Evolutionary conservation across 2,113 vertebrate genomes (phyloP), one percentile per base, ranked within the genome.

Genomic region (Ramphastos sulfuratus): DNA sequence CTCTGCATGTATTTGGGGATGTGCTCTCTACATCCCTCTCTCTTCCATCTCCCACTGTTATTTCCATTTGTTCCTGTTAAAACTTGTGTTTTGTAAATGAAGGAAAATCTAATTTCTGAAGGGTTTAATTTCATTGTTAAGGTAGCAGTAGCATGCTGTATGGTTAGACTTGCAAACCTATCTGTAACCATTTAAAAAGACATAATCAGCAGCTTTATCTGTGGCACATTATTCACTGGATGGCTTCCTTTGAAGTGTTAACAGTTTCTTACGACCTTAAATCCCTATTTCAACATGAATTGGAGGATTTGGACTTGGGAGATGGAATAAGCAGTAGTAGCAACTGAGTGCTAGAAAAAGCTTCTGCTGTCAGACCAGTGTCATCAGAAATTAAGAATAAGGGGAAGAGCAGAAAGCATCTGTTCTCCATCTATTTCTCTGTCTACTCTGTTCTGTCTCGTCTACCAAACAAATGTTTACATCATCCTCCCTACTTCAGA

Each of bases 381-480:
- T 90, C 55, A 77, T 91, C 76, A 94, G 82, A 88, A 92, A 82
- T 75, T 71, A 93, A 54, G 82, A 94, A 69, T 78, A 72, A 93
- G 58, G 23, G 16, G 35, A 85, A 88, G 50, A 94, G 85, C 39
- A 75, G 61, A 75, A 85, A 90, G 35, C 44, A 84, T 88, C 42
- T 77, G 27, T 75, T 93, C 85, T 75, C 37, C 64, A 55, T 69
- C 77, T 86, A 4, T 88, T 88, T 65, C 54, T 90, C 31, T 85
- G 64, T 84, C 65, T 95, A 78, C 89, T 77, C 94, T 96, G 16
- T 81, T 93, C 89, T 95, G 75, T 75, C 79, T 83, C 7, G 61
- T 74, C 82, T 82, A 50, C 30, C 76, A 70, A 81, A 52, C 44
- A 82, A 61, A 35, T 69, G 95, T 94, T 84, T 91, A 66, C 69